phyloP scores from a whole-genome alignment of 2,888 invertebrate species.

The Helicoverpa assulta region DNA sequence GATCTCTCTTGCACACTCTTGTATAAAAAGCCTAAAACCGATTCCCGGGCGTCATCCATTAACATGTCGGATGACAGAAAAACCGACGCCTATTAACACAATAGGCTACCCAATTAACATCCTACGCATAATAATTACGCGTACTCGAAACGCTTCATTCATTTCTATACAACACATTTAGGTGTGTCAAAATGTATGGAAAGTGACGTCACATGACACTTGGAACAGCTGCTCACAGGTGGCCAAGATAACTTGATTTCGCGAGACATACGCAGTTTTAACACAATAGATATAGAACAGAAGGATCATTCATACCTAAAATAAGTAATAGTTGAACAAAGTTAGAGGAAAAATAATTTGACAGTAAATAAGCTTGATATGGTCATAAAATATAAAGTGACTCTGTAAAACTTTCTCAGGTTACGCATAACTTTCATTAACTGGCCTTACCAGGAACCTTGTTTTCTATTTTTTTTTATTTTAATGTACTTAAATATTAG shows the following conservation, averaged over 20 bases:
- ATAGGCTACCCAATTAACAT: slow-evolving; percentile 14
- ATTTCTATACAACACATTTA: slow-evolving; percentile 12
- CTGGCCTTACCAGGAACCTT: background rate
- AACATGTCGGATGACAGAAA: background rate
- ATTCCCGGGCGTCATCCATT: no score
- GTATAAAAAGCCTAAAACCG: no score
- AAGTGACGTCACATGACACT: slow-evolving; percentile 51
- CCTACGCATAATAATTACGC: no score
- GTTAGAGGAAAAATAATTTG: background rate
- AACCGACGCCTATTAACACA: background rate
- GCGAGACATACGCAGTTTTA: slow-evolving; percentile 10
- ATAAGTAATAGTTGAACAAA: background rate
- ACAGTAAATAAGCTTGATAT: no score
- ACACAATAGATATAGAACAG: background rate
- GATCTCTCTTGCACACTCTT: no score
- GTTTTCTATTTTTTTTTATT: background rate
- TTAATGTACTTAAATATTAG: background rate
- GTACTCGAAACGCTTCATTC: slow-evolving; percentile 12
- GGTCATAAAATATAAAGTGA: background rate
- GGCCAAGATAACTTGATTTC: slow-evolving; percentile 59
- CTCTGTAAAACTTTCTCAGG: background rate
- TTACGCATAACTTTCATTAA: background rate
- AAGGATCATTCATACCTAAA: slow-evolving; percentile 24
- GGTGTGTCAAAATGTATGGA: slow-evolving; percentile 45
- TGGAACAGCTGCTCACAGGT: slow-evolving; percentile 53